Percentiles rank a stretch among this genome's conserved stretches.
These are phyloP conservation scores for Peucedramus taeniatus DNA, from an alignment of 2,113 vertebrate genomes.

Conservation along the genomic window DNA sequence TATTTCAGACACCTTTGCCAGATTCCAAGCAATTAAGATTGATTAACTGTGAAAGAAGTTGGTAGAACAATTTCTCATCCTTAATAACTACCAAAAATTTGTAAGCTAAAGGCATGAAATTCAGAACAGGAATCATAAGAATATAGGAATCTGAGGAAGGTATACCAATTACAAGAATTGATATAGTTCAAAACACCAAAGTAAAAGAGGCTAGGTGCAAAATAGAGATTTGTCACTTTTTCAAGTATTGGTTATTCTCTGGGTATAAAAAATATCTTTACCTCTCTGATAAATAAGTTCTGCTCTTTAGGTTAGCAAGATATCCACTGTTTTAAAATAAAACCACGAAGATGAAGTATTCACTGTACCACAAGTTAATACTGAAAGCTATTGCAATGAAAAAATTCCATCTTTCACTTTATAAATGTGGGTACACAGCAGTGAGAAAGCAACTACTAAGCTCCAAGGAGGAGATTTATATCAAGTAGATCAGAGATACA, in stretches of 20 bases:
- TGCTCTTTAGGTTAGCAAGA: background rate
- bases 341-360: background rate
- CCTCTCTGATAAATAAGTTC: background rate
- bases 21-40: background rate
- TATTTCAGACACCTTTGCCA: background rate
- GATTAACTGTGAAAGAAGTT: background rate
- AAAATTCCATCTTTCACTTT: background rate
- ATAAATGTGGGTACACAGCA: background rate
- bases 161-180: background rate
- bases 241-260: background rate
- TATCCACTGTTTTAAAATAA: background rate
- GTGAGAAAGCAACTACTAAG: background rate
- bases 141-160: background rate
- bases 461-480: background rate
- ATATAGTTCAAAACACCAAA: background rate
- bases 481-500: rapidly evolving
- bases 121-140: background rate
- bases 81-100: background rate
- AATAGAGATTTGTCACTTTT: background rate
- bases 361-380: background rate
- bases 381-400: background rate
- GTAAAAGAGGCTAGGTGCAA: background rate
- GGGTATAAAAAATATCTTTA: background rate
- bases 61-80: background rate
- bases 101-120: background rate